These are phyloP conservation scores for Anguilla rostrata DNA, from an alignment of 2,113 vertebrate genomes.

Conservation along the genomic window DNA sequence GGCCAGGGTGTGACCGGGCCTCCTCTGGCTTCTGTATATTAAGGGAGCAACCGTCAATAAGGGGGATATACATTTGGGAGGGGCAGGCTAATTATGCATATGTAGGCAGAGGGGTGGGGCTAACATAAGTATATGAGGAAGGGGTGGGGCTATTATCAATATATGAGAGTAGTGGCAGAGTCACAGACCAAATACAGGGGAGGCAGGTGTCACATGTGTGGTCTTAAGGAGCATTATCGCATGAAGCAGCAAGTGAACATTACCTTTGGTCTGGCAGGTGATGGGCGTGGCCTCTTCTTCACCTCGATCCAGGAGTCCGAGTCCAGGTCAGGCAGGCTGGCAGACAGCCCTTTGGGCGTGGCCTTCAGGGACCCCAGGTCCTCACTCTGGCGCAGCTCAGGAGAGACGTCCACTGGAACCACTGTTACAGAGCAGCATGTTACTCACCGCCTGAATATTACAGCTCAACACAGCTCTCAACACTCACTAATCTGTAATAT, in stretches of 20 bases:
- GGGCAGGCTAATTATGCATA: background rate
- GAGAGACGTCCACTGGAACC: conserved; percentile 68
- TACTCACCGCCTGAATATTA: background rate
- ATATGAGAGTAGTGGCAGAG: too few relatives aligned
- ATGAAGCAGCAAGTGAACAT: background rate
- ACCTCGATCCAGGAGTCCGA: conserved; percentile 87
- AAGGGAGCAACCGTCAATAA: background rate
- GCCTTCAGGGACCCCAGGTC: conserved; percentile 65
- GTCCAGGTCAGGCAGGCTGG: conserved; percentile 79
- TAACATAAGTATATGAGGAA: too few relatives aligned
- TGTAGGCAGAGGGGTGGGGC: too few relatives aligned
- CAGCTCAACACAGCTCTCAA: background rate
- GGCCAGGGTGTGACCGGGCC: background rate
- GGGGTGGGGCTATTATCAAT: too few relatives aligned
- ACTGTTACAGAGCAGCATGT: conserved; percentile 70
- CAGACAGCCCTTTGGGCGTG: conserved; percentile 70
- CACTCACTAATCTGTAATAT: background rate
- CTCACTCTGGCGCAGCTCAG: conserved; percentile 43
- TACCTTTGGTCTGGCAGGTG: conserved; percentile 79
- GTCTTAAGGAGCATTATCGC: background rate
- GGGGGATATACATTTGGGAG: background rate
- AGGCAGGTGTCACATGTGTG: background rate
- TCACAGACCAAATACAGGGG: too few relatives aligned
- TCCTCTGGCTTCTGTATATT: conserved; percentile 7
- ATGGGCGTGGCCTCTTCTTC: conserved; percentile 77